Conservation (phyloP, 2,797 vertebrate genomes). For the Brachyalestes nurse region DNA sequence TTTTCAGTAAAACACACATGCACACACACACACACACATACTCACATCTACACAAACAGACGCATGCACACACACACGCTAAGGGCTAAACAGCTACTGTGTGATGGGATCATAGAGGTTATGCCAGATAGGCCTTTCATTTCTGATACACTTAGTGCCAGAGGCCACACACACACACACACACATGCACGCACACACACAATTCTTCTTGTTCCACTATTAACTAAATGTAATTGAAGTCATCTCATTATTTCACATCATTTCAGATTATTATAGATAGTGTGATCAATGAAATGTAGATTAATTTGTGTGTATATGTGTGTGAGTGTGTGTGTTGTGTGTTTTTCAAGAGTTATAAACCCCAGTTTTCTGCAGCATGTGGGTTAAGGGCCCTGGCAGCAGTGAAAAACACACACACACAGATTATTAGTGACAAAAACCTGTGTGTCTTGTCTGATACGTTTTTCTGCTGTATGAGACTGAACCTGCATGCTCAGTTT, state of each 20-base stretch:
- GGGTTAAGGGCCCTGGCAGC: conserved; percentile 4
- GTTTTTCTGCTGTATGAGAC: conserved; percentile 19
- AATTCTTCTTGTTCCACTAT: no score
- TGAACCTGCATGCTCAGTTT: conserved; percentile 15
- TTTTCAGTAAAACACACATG: background rate
- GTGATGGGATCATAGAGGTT: conserved; percentile 39
- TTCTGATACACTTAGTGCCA: conserved; percentile 37
- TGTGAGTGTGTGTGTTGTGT: conserved; percentile 7
- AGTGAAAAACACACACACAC: conserved; percentile 18
- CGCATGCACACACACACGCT: conserved; percentile 18
- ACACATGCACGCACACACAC: conserved; percentile 34
- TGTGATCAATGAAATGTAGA: background rate
- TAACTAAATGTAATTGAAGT: no score
- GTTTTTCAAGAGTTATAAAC: background rate
- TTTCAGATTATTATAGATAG: conserved; percentile 3
- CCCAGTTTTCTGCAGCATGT: conserved; percentile 3
- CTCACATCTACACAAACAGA: background rate
- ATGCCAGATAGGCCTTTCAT: conserved; percentile 31
- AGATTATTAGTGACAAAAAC: background rate
- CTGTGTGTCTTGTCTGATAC: conserved; percentile 10
- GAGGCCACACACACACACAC: conserved; percentile 24
- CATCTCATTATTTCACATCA: conserved; percentile 56
- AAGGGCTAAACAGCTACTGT: conserved; percentile 20
- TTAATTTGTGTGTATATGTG: background rate
- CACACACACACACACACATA: no score